Conservation (phyloP, 2,113 vertebrate genomes). For the Epinephelus lanceolatus region DNA sequence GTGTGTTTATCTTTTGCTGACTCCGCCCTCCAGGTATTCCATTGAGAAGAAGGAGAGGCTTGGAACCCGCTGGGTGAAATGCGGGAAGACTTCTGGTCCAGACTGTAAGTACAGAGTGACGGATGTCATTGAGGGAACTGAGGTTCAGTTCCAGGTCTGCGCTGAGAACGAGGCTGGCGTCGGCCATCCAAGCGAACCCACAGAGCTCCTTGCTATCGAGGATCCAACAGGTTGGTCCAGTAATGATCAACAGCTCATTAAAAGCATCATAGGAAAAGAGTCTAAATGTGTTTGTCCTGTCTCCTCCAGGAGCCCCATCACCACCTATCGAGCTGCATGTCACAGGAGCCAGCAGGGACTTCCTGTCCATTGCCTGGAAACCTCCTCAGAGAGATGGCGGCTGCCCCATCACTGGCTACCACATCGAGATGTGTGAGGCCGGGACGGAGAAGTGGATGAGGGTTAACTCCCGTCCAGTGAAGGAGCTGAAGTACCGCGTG, state of each 20-base stretch:
- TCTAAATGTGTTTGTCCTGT: neutral
- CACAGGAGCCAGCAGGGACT: constrained; percentile 92
- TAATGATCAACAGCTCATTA: neutral
- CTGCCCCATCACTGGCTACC: constrained; percentile 93
- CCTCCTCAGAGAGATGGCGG: constrained; percentile 94
- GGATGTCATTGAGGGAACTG: constrained; percentile 96
- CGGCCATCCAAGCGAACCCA: constrained; percentile 97
- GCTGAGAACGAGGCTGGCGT: constrained; percentile 98
- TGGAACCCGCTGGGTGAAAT: constrained; percentile 98
- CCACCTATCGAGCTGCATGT: constrained; percentile 95
- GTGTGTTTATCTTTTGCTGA: neutral
- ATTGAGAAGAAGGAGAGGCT: constrained; percentile 99
- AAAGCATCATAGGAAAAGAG: neutral
- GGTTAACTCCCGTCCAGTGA: constrained; percentile 95
- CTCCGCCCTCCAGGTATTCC: constrained; percentile 85
- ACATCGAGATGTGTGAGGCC: constrained; percentile 95
- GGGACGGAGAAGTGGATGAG: constrained; percentile 99
- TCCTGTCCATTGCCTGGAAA: constrained; percentile 95
- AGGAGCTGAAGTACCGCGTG: constrained; percentile 94
- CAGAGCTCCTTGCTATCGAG: constrained; percentile 93
- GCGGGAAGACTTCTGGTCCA: constrained; percentile 94
- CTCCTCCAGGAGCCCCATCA: constrained; percentile 89
- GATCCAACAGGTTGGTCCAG: constrained; percentile 90
- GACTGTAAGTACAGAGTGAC: constrained; percentile 95
- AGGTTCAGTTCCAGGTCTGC: constrained; percentile 96